Base-by-base conservation (phyloP, 2,888 invertebrate species). In the Pandemis corylana region DNA sequence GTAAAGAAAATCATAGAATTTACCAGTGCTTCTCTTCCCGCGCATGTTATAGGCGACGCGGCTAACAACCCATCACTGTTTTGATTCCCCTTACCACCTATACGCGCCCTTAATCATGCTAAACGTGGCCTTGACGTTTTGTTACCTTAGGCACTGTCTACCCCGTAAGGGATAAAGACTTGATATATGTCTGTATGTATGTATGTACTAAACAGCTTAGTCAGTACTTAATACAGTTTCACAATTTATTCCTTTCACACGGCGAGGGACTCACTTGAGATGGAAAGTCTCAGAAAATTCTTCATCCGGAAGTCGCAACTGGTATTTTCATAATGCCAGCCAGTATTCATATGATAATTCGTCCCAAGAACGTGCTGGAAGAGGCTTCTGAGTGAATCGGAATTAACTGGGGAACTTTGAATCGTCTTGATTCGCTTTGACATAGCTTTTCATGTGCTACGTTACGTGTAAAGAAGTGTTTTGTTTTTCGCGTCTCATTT, bases 311-410 rank as follows among this genome's bases (percentile, higher is more conserved):
- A 92, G 84, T 81, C 81, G 84, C 77, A 92, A 87, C 89, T 89
- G 87, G 86, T 85, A 93, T 94, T 94, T 94, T 93, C 94, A 93
- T 93, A 93, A 93, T 93, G 89, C 84, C 85, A 77, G 71, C 77
- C 72, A 79, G 89, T 86, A 93, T 93, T 93, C 93, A 93, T 93
- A 93, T 93, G 93, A 88, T 93, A 93, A 93, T 93, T 86, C 88
- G 44, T 2, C 0, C 10, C 85, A 28, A 70, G 71, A 49, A 73
- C 67, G 66, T 71, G 71, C n/a, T 53, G 51, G 51, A 75, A 49
- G 7, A 9, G 72, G 51, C 69, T 77, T 70, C 12, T 72, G 20
- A 59, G 59, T 82, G 81, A 84, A 87, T 3, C 2, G 46, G 10
- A 7, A 63, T n/a, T n/a, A 41, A 42, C 4, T 63, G 42, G 15